These are phyloP conservation scores for Lagria hirta DNA, from an alignment of 2,888 invertebrate species.

Conservation along the genomic window DNA sequence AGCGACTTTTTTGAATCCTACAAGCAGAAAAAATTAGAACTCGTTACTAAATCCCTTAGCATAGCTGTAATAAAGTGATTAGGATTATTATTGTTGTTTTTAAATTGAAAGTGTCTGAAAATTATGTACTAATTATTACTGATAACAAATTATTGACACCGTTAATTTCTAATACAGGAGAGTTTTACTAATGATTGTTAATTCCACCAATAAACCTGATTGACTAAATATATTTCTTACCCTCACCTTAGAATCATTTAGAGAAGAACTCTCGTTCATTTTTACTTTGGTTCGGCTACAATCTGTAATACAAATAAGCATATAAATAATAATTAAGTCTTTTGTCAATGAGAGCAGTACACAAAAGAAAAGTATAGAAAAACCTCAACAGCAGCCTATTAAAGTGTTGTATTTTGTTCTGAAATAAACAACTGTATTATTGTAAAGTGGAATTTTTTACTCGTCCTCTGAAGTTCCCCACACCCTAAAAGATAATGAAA, in stretches of 20 bases:
- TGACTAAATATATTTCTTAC: conserved; percentile 11
- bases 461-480: conserved; percentile 1
- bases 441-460: conserved; percentile 2
- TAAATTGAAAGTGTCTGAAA: conserved; percentile 14
- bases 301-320: conserved; percentile 12
- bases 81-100: conserved; percentile 15
- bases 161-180: conserved; percentile 8
- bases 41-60: conserved; percentile 15
- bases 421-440: conserved; percentile 4
- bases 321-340: conserved; percentile 7
- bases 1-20: conserved; percentile 16
- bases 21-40: conserved; percentile 14
- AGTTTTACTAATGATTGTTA: conserved; percentile 15
- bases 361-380: too few species aligned
- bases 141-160: conserved; percentile 15
- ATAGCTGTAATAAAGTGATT: conserved; percentile 15
- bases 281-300: conserved; percentile 12
- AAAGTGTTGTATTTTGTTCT: conserved; percentile 1
- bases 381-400: too few species aligned
- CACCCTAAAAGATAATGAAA: conserved; percentile 14
- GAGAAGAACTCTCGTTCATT: conserved; percentile 12
- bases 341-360: too few species aligned
- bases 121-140: conserved; percentile 17
- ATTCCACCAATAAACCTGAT: conserved; percentile 15
- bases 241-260: conserved; percentile 11